Evolutionary conservation across 2,888 invertebrate genomes (phyloP).

Genomic region (Anthrax anthrax): DNA sequence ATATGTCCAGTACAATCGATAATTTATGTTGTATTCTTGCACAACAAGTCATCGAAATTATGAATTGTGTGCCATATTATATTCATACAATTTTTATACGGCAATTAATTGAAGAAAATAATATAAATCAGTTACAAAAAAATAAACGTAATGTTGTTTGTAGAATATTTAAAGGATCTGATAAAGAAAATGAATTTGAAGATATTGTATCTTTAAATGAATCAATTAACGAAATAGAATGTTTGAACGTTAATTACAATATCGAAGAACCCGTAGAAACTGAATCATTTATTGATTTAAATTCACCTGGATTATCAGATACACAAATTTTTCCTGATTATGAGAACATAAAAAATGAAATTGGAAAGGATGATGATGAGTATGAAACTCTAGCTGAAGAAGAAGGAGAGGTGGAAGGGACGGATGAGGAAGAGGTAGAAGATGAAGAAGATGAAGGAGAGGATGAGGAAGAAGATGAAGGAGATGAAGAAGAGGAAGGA

Average conservation of each 20-base stretch:
- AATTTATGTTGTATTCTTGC: constrained; percentile 23
- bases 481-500: constrained; percentile 4
- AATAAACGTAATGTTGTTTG: not conserved
- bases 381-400: not conserved
- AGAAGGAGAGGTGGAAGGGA: constrained; percentile 5
- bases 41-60: constrained; percentile 24
- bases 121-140: not conserved
- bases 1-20: constrained; percentile 25
- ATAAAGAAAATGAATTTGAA: not conserved
- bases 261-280: constrained; percentile 3
- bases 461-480: constrained; percentile 1
- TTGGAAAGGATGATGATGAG: constrained; percentile 8
- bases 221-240: constrained; percentile 7
- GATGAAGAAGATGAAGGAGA: constrained; percentile 3
- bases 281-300: not conserved
- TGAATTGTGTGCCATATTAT: constrained; percentile 11
- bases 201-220: constrained; percentile 14
- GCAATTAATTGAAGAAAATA: not conserved
- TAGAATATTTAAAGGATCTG: no score
- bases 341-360: not conserved
- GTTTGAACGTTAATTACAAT: constrained; percentile 3
- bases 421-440: constrained; percentile 13
- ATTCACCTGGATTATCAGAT: constrained; percentile 15
- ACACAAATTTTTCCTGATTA: constrained; percentile 10
- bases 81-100: not conserved